Conservation (phyloP, 2,888 invertebrate genomes). For the Ypsolopha sequella region DNA sequence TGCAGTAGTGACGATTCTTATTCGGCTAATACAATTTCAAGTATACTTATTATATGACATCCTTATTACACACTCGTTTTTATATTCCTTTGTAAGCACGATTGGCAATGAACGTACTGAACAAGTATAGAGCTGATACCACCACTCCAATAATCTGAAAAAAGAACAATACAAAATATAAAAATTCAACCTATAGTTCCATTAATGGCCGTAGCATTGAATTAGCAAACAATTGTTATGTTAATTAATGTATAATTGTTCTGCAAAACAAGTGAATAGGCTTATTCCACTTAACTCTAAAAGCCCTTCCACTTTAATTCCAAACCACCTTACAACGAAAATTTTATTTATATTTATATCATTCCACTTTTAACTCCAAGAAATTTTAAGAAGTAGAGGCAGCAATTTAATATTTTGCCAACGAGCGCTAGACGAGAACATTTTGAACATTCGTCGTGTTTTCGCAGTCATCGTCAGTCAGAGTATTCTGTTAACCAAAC, state of each 20-base stretch:
- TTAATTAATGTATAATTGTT: neutral
- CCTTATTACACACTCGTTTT: constrained; percentile 6
- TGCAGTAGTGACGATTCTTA: too few relatives aligned
- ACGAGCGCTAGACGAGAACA: too few relatives aligned
- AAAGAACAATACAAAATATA: constrained; percentile 15
- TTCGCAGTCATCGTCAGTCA: too few relatives aligned
- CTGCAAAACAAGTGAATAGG: neutral
- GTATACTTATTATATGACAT: neutral
- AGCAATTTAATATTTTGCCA: too few relatives aligned
- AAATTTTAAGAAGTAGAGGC: too few relatives aligned
- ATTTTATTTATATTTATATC: too few relatives aligned
- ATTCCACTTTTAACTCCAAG: too few relatives aligned
- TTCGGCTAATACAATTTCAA: neutral
- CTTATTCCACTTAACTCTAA: too few relatives aligned
- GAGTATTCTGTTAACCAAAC: too few relatives aligned
- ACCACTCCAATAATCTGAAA: constrained; percentile 83
- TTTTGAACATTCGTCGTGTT: too few relatives aligned
- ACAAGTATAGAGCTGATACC: constrained; percentile 77
- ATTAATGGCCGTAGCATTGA: neutral
- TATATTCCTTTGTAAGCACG: constrained; percentile 80
- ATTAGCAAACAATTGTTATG: neutral
- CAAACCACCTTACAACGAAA: too few relatives aligned
- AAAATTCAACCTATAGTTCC: constrained; percentile 2
- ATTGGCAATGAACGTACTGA: constrained; percentile 83
- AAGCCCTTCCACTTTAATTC: too few relatives aligned